phyloP scores from a whole-genome alignment of 2,797 vertebrate species.

The Leptatherina wallacei region DNA sequence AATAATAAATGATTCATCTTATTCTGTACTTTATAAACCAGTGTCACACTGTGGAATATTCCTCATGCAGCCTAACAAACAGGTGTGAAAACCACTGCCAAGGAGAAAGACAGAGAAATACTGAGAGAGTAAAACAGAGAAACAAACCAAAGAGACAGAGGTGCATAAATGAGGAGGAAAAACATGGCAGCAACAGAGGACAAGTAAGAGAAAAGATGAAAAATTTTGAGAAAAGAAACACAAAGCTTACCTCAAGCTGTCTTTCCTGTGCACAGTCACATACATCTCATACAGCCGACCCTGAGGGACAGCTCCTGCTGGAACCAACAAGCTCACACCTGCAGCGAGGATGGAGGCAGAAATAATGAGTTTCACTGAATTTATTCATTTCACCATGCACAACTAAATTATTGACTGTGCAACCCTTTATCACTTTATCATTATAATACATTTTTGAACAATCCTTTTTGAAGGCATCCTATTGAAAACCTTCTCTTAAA shows the following conservation, averaged over 20 bases:
- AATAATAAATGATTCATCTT: constrained; percentile 35
- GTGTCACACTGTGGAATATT: constrained; percentile 34
- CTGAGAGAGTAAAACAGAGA: constrained; percentile 17
- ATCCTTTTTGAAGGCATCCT: constrained; percentile 33
- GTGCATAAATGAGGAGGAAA: constrained; percentile 32
- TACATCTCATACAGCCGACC: constrained; percentile 97
- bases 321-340: constrained; percentile 96
- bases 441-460: constrained; percentile 46
- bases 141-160: constrained; percentile 13
- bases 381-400: constrained; percentile 43
- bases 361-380: constrained; percentile 43
- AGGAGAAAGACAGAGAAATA: constrained; percentile 16
- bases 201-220: constrained; percentile 5
- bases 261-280: constrained; percentile 95
- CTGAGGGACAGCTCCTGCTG: constrained; percentile 92
- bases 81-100: constrained; percentile 21
- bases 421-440: constrained; percentile 45
- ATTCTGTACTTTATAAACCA: constrained; percentile 24
- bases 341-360: constrained; percentile 50
- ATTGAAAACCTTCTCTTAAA: constrained; percentile 41
- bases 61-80: constrained; percentile 23
- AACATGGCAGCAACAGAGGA: constrained; percentile 21
- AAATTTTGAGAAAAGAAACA: constrained; percentile 4
- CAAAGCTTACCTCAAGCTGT: constrained; percentile 90
- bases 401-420: constrained; percentile 53